These are phyloP conservation scores for Polypedilum vanderplanki DNA, from an alignment of 1,140 invertebrate genomes.

Conservation along the genomic window DNA sequence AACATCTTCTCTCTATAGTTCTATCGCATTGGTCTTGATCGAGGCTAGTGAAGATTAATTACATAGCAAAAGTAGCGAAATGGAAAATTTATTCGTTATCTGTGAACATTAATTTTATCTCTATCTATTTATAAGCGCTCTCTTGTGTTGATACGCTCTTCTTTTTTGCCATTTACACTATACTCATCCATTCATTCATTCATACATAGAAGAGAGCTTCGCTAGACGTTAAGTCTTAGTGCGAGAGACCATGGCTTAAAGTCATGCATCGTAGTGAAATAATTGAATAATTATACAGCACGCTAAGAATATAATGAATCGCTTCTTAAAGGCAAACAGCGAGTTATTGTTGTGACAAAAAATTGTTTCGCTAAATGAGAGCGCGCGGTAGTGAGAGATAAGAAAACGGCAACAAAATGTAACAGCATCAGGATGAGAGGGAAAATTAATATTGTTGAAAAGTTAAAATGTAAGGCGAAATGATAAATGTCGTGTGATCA, in stretches of 20 bases:
- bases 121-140: conserved; percentile 2
- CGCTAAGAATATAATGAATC: conserved; percentile 15
- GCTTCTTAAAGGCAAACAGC: not conserved
- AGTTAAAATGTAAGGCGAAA: not conserved
- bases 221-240: not conserved
- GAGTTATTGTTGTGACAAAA: conserved; percentile 26
- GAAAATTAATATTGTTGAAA: conserved; percentile 7
- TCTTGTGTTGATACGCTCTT: not conserved
- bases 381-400: conserved; percentile 7
- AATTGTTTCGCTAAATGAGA: conserved; percentile 1
- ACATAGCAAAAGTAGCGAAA: conserved; percentile 12
- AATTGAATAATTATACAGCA: conserved; percentile 25
- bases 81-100: conserved; percentile 19
- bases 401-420: not conserved
- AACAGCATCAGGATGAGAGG: not conserved
- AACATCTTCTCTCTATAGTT: not conserved
- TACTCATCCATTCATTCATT: not conserved
- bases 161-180: not conserved
- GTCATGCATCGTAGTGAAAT: conserved; percentile 13
- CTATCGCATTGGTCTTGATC: not conserved
- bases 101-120: conserved; percentile 7
- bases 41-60: conserved; percentile 12
- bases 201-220: not conserved
- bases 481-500: conserved; percentile 28
- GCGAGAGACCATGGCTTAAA: not conserved